Percentiles rank a stretch among this genome's conserved stretches.
Evolutionary conservation across 2,888 invertebrate species (phyloP).

Genomic region (Norana najaformis): DNA sequence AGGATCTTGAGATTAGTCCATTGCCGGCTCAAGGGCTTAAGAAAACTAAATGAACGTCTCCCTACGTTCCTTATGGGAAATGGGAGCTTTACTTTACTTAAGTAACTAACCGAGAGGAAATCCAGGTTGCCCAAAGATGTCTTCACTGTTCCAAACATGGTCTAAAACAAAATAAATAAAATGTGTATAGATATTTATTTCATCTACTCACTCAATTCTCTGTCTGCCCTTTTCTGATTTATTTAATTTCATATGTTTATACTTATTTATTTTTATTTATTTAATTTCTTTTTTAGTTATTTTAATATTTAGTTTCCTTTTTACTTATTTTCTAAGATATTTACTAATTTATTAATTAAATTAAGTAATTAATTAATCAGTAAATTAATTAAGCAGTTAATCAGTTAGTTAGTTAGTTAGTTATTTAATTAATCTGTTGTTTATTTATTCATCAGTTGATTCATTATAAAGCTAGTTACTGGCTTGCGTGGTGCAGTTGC

Average conservation of each 20-base stretch:
- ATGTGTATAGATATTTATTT: background rate
- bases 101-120: conserved; percentile 10
- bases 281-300: background rate
- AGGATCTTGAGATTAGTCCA: no score
- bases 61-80: no score
- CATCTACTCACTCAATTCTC: no score
- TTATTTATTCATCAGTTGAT: background rate
- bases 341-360: background rate
- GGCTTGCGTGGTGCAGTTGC: conserved; percentile 27
- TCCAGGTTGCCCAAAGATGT: conserved; percentile 3
- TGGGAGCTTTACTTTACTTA: no score
- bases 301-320: background rate
- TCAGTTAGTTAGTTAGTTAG: background rate
- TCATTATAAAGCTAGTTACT: conserved; percentile 10
- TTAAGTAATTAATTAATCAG: background rate
- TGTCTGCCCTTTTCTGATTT: background rate
- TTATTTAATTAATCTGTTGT: no score
- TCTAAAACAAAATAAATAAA: background rate
- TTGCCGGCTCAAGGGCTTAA: no score
- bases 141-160: background rate
- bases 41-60: no score
- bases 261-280: background rate
- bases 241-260: background rate
- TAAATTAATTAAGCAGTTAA: background rate
- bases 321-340: background rate